A percentile compares a stretch with the other conserved stretches of the same genome.
phyloP scores from a whole-genome alignment of 2,888 invertebrate species.

The Rhogogaster chlorosoma region DNA sequence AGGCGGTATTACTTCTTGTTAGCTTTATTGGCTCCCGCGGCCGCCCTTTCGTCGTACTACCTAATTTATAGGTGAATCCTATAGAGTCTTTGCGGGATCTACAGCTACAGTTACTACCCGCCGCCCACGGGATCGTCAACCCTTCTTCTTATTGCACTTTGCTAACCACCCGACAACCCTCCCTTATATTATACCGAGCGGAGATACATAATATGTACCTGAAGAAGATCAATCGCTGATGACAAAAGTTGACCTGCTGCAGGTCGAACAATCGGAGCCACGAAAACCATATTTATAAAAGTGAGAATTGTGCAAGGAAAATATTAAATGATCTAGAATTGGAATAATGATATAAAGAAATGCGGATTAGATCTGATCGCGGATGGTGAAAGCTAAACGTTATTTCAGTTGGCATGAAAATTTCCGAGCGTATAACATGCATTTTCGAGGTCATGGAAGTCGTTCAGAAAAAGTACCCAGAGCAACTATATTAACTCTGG shows the following conservation, averaged over 20 bases:
- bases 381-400: neutral
- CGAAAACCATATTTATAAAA: neutral
- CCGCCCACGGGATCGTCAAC: constrained; percentile 34
- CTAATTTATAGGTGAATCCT: constrained; percentile 45
- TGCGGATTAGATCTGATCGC: neutral
- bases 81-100: constrained; percentile 40
- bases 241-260: neutral
- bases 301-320: neutral
- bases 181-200: neutral
- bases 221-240: neutral
- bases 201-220: neutral
- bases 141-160: constrained; percentile 37
- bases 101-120: neutral
- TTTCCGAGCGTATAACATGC: neutral
- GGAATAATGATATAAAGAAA: neutral
- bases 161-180: neutral
- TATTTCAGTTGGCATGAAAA: neutral
- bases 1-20: constrained; percentile 65
- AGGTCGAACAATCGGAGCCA: neutral
- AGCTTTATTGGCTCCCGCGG: constrained; percentile 61
- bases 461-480: neutral
- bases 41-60: constrained; percentile 45
- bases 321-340: neutral
- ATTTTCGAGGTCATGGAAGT: neutral
- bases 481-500: constrained; percentile 7